These are phyloP conservation scores for Leuciscus waleckii DNA, from an alignment of 2,797 vertebrate species.

Conservation along the genomic window DNA sequence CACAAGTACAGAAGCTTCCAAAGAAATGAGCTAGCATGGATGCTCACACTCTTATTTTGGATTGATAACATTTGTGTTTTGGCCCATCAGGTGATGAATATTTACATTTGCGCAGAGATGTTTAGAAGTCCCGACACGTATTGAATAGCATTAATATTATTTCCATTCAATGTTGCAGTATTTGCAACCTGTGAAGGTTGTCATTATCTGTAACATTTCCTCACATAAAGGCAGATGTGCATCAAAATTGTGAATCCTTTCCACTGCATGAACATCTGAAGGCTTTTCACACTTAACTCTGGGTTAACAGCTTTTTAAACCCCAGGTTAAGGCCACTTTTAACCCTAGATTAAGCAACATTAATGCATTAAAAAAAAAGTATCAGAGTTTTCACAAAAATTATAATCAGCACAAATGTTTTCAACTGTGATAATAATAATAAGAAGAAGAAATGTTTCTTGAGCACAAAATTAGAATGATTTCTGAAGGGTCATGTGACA, in stretches of 20 bases:
- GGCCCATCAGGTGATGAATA: background rate
- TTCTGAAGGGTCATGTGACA: background rate
- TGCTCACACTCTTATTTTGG: background rate
- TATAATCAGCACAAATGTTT: background rate
- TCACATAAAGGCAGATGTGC: background rate
- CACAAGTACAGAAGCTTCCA: conserved; percentile 23
- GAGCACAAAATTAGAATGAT: background rate
- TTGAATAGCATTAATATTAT: conserved; percentile 15
- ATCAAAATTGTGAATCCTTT: background rate
- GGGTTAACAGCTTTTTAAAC: background rate
- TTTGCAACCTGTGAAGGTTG: background rate
- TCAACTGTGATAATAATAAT: background rate
- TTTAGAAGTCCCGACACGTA: background rate
- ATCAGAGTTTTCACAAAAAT: background rate
- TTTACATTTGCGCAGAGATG: background rate
- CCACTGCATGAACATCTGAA: background rate
- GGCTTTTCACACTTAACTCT: background rate
- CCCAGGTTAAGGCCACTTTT: background rate
- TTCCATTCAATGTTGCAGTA: background rate
- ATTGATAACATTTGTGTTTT: background rate
- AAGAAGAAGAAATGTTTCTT: background rate
- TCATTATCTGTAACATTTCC: background rate
- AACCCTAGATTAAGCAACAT: background rate
- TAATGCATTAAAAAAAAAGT: background rate
- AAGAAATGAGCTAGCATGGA: conserved; percentile 27